Evolutionary conservation across 2,797 vertebrate genomes (phyloP).

Genomic region (Nasua narica): DNA sequence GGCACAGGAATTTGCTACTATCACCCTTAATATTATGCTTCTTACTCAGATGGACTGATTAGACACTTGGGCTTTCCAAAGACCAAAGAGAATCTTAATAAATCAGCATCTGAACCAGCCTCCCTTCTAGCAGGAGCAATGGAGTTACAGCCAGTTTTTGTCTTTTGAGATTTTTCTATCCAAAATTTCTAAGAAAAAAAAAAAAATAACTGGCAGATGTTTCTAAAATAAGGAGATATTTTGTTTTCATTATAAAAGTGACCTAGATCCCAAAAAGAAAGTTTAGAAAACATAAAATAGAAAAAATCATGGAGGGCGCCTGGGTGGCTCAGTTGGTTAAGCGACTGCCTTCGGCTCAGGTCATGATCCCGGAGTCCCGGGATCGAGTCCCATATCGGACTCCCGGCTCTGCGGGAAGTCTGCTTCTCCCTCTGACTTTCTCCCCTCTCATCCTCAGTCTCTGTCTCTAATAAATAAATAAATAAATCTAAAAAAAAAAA

Average conservation of each 20-base stretch:
- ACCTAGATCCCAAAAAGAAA: neutral
- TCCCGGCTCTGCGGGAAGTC: no score
- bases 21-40: neutral
- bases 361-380: no score
- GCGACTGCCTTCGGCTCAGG: no score
- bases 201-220: neutral
- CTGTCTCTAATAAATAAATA: no score
- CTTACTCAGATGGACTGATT: neutral
- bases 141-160: neutral
- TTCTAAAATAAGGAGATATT: neutral
- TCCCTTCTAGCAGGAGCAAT: neutral
- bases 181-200: neutral
- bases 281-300: neutral
- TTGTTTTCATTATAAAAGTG: conserved; percentile 19
- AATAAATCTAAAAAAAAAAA: no score
- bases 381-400: no score
- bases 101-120: neutral
- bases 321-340: no score
- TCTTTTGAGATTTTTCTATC: neutral
- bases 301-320: no score
- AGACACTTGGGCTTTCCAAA: neutral
- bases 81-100: neutral
- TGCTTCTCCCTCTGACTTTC: no score
- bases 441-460: no score
- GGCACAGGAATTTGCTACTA: neutral